A percentile compares a stretch with the other conserved stretches of the same genome.
phyloP scores from a whole-genome alignment of 2,888 invertebrate genomes.

The Smittia sp. region DNA sequence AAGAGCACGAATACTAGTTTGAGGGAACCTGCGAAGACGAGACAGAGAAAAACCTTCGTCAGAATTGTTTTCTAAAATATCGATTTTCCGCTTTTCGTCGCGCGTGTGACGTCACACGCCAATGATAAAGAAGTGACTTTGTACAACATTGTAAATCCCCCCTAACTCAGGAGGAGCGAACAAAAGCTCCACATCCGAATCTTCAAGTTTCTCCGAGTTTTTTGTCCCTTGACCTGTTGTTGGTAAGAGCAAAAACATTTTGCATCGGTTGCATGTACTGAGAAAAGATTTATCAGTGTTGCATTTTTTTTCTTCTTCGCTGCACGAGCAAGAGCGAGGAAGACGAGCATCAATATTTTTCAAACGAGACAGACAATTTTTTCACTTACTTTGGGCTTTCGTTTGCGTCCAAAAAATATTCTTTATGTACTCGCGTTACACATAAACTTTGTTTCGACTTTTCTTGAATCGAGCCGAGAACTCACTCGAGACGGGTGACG shows the following conservation, averaged over 20 bases:
- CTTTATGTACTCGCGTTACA: background rate
- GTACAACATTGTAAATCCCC: background rate
- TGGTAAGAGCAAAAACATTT: background rate
- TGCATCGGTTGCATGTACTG: slow-evolving; percentile 21
- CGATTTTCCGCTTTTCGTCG: slow-evolving; percentile 1
- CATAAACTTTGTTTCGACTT: background rate
- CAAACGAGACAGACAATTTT: slow-evolving; percentile 8
- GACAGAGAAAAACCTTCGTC: background rate
- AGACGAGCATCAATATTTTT: slow-evolving; percentile 6
- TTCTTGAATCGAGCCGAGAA: background rate
- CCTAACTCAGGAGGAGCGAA: no score
- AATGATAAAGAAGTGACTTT: background rate
- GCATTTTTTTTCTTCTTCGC: slow-evolving; percentile 2
- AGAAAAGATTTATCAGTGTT: slow-evolving; percentile 10
- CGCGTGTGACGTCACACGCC: background rate
- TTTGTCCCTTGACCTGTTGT: slow-evolving; percentile 20
- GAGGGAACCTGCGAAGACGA: slow-evolving; percentile 8
- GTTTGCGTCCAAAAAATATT: background rate
- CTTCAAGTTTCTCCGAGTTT: background rate
- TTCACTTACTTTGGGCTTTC: slow-evolving; percentile 20
- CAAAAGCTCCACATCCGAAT: background rate
- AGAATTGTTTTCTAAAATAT: background rate
- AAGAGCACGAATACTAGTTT: slow-evolving; percentile 26
- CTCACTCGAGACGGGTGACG: background rate
- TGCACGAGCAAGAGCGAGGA: background rate